phyloP scores from a whole-genome alignment of 2,113 vertebrate genomes.

The Eurypyga helias region DNA sequence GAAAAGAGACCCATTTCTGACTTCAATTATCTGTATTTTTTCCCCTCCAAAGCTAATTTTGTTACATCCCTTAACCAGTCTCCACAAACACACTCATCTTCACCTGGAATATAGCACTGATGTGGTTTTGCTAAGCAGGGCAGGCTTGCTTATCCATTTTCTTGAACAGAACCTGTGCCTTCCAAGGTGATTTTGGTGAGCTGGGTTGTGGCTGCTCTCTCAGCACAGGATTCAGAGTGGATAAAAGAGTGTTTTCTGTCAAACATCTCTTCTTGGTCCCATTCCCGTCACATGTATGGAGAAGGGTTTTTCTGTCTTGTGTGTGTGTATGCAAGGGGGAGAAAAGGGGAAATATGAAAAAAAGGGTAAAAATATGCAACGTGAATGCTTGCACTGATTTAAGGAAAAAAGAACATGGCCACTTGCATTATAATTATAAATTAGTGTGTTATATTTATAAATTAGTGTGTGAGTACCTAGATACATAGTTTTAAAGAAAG shows the following conservation, averaged over 20 bases:
- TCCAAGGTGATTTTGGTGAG: neutral
- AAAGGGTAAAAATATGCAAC: neutral
- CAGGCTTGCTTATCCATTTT: neutral
- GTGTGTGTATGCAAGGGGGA: neutral
- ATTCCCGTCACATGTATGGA: neutral
- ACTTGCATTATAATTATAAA: neutral
- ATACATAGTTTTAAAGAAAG: neutral
- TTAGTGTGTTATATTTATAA: neutral
- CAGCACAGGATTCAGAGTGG: rapidly evolving
- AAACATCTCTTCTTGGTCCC: neutral
- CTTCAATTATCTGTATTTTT: neutral
- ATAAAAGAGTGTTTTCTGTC: neutral
- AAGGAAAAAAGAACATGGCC: neutral
- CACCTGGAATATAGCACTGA: neutral
- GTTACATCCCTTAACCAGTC: neutral
- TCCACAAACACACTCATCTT: neutral
- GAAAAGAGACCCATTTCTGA: neutral
- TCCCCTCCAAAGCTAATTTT: neutral
- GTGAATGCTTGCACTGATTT: rapidly evolving
- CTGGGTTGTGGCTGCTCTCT: neutral
- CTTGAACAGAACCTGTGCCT: neutral
- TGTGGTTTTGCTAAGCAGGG: neutral
- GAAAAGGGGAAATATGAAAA: neutral
- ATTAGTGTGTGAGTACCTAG: neutral
- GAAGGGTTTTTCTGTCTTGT: neutral